phyloP scores from a whole-genome alignment of 2,797 vertebrate genomes.

The Oreortyx pictus region DNA sequence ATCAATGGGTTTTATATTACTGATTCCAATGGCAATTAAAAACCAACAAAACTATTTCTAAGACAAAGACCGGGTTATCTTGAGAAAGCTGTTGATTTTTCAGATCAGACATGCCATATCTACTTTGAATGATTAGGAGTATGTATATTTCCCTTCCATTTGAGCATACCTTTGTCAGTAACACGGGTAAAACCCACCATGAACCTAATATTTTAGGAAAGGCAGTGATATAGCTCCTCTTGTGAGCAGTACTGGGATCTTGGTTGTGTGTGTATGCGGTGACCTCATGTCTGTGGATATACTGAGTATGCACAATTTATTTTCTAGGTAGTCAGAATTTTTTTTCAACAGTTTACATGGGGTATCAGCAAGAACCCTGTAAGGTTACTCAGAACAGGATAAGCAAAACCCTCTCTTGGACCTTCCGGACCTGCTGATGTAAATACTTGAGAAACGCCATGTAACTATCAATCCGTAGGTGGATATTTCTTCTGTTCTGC shows the following conservation, averaged over 20 bases:
- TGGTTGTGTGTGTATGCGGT: neutral
- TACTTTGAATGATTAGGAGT: neutral
- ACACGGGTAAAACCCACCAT: neutral
- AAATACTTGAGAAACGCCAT: conserved; percentile 5
- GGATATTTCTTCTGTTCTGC: neutral
- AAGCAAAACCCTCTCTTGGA: neutral
- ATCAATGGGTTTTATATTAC: neutral
- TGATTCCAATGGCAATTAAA: neutral
- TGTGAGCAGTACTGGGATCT: neutral
- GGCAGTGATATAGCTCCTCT: neutral
- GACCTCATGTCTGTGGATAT: fast-evolving
- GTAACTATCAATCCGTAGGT: neutral
- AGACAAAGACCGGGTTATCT: neutral
- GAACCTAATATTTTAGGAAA: neutral
- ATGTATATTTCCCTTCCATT: neutral
- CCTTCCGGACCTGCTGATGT: neutral
- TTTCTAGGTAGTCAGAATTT: neutral
- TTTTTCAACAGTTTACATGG: neutral
- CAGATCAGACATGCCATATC: neutral
- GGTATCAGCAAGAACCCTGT: neutral
- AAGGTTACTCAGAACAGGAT: neutral
- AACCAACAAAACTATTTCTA: neutral
- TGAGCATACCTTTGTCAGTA: neutral
- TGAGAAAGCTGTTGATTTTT: neutral
- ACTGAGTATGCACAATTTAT: fast-evolving